A percentile compares a stretch with the other conserved stretches of the same genome.
Evolutionary conservation across 2,888 invertebrate genomes (phyloP).

Genomic region (Reticulitermes lucifugus): DNA sequence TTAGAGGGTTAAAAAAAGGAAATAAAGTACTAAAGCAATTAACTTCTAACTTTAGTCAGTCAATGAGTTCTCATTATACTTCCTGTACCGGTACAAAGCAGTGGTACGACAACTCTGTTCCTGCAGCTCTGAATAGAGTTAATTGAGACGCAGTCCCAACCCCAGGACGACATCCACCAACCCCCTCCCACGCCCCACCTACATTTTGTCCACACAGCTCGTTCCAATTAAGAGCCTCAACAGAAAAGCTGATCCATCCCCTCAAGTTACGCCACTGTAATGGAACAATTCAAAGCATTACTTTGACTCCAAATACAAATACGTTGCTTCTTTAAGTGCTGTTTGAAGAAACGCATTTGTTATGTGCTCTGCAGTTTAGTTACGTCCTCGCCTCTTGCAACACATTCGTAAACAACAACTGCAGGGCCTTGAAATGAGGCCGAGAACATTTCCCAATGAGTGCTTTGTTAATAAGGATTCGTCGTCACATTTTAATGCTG

Average conservation of each 20-base stretch:
- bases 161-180: not conserved
- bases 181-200: not conserved
- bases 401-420: too few species aligned
- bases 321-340: too few species aligned
- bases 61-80: slow-evolving; percentile 37
- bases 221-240: not conserved
- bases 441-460: too few species aligned
- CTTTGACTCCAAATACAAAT: too few species aligned
- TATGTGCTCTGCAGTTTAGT: too few species aligned
- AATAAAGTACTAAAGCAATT: slow-evolving; percentile 45
- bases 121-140: slow-evolving; percentile 40
- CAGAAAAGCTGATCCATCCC: not conserved
- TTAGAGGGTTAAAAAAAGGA: not conserved
- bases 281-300: too few species aligned
- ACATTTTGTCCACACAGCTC: not conserved
- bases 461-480: too few species aligned
- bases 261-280: too few species aligned
- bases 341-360: too few species aligned
- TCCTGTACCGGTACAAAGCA: slow-evolving; percentile 2
- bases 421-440: too few species aligned
- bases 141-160: slow-evolving; percentile 27
- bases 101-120: not conserved
- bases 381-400: too few species aligned
- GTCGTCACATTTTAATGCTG: too few species aligned
- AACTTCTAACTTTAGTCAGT: slow-evolving; percentile 32